Percentiles rank a stretch among this genome's conserved stretches.
Evolutionary conservation across 1,140 invertebrate species (phyloP).

Genomic region (Diorhabda carinulata): DNA sequence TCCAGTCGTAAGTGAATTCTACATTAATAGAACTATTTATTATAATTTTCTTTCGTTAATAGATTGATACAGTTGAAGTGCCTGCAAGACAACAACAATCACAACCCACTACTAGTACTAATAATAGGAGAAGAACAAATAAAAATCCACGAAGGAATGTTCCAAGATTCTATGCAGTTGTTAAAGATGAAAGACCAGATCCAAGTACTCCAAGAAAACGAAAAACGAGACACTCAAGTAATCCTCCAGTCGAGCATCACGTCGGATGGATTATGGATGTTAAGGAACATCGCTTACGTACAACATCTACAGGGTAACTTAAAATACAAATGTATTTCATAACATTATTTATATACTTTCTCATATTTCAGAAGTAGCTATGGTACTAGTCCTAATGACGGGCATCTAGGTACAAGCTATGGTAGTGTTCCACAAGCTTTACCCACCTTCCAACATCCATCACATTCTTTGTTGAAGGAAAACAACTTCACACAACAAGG

Average conservation of each 20-base stretch:
- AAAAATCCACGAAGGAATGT: constrained; percentile 47
- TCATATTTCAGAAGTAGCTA: constrained; percentile 52
- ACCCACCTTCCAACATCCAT: constrained; percentile 93
- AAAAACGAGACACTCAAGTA: constrained; percentile 87
- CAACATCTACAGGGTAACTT: constrained; percentile 66
- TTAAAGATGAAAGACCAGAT: constrained; percentile 73
- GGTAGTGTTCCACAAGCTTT: constrained; percentile 75
- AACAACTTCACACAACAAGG: constrained; percentile 97
- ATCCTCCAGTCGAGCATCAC: constrained; percentile 90
- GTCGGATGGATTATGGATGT: constrained; percentile 96
- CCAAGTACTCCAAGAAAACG: constrained; percentile 72
- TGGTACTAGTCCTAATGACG: constrained; percentile 67
- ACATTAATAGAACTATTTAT: background rate
- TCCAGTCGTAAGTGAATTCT: constrained; percentile 36
- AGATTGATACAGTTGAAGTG: constrained; percentile 15
- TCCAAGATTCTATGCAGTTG: constrained; percentile 89
- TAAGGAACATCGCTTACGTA: constrained; percentile 73
- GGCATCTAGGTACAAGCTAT: constrained; percentile 60
- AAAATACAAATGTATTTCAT: background rate
- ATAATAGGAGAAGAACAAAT: constrained; percentile 17
- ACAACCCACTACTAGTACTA: constrained; percentile 10
- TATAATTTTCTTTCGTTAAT: constrained; percentile 11
- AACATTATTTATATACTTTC: constrained; percentile 6
- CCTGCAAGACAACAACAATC: constrained; percentile 5
- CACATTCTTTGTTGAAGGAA: constrained; percentile 91